These are phyloP conservation scores for Pedetes capensis DNA, from an alignment of 2,113 vertebrate genomes.

Conservation along the genomic window DNA sequence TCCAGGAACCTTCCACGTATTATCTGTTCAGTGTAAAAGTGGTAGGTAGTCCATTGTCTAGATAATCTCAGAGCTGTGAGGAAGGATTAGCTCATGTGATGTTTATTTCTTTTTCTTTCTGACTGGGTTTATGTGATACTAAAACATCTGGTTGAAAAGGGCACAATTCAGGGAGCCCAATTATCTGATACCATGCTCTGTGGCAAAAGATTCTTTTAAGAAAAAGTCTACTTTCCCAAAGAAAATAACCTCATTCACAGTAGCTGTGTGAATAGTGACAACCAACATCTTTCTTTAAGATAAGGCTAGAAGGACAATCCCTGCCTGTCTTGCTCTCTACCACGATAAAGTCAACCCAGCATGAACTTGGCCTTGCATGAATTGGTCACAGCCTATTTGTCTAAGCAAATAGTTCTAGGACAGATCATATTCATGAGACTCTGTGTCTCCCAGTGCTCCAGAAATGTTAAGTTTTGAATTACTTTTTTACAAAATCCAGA, in stretches of 20 bases:
- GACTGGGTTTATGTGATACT: not conserved
- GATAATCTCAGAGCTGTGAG: not conserved
- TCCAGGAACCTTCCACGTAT: not conserved
- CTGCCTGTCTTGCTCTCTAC: not conserved
- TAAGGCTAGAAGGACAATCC: not conserved
- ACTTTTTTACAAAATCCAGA: slow-evolving; percentile 10
- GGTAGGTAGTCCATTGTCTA: not conserved
- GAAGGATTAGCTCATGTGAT: not conserved
- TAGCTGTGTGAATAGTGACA: not conserved
- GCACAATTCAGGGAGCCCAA: not conserved
- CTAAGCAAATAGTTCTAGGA: not conserved
- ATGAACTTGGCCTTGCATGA: not conserved
- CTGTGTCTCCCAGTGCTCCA: not conserved
- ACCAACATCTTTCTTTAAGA: not conserved
- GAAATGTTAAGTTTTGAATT: slow-evolving; percentile 27
- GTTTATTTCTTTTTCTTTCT: slow-evolving; percentile 18
- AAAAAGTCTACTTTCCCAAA: slow-evolving; percentile 14
- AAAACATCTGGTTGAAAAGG: not conserved
- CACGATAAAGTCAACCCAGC: not conserved
- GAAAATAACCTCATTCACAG: not conserved
- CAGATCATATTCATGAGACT: not conserved
- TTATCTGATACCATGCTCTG: not conserved
- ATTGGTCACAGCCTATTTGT: not conserved
- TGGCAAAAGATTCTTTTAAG: not conserved
- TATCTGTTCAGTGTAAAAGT: not conserved